These are phyloP conservation scores for Varanus komodoensis DNA, from an alignment of 2,113 vertebrate genomes.

Conservation along the genomic window DNA sequence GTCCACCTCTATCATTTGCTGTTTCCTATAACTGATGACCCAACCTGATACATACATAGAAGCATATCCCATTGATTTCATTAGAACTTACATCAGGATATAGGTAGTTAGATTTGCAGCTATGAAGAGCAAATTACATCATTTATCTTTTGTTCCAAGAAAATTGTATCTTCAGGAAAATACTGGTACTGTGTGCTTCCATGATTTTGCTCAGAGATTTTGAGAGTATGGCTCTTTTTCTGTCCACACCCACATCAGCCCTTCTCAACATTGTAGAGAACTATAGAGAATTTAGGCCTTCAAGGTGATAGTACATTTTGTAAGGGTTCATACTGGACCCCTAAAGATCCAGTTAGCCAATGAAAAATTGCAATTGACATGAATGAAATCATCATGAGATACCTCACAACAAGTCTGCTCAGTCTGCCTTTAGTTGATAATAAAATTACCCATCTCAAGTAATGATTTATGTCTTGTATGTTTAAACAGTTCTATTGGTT, in stretches of 20 bases:
- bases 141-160: neutral
- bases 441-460: neutral
- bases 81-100: neutral
- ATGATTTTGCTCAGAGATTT: neutral
- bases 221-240: accelerated
- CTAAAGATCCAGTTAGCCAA: neutral
- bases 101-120: neutral
- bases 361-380: neutral
- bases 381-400: neutral
- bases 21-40: neutral
- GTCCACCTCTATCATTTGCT: neutral
- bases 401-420: neutral
- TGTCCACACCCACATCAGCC: neutral
- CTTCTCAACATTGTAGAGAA: neutral
- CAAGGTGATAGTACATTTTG: neutral
- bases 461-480: neutral
- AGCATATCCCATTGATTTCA: neutral
- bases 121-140: neutral
- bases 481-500: neutral
- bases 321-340: neutral
- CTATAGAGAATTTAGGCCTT: neutral
- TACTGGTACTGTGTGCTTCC: neutral
- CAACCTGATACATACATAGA: neutral
- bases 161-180: neutral
- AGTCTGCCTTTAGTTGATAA: neutral